Evolutionary conservation across 2,113 vertebrate genomes (phyloP).

Genomic region (Mobula hypostoma): DNA sequence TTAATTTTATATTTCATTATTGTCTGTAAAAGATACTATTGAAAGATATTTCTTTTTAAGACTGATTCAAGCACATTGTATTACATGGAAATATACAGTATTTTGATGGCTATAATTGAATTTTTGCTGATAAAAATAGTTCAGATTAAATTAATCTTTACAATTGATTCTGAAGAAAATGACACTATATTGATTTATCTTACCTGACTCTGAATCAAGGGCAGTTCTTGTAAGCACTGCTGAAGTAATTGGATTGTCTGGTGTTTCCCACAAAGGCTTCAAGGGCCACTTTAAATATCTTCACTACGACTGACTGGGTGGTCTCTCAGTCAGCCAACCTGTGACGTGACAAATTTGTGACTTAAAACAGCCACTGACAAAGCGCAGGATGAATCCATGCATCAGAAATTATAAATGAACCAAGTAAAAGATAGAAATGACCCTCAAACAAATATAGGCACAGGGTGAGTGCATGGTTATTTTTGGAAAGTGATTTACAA

Average conservation of each 20-base stretch:
- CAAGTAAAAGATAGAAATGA: not conserved
- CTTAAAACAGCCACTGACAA: constrained; percentile 30
- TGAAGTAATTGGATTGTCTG: not conserved
- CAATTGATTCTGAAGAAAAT: not conserved
- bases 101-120: not conserved
- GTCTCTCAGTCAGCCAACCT: not conserved
- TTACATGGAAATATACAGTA: not conserved
- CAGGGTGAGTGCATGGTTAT: not conserved
- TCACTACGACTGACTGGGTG: not conserved
- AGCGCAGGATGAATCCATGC: not conserved
- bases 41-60: not conserved
- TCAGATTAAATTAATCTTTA: not conserved
- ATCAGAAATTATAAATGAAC: not conserved
- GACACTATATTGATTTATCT: not conserved
- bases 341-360: not conserved
- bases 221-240: too few species aligned
- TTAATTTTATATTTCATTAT: not conserved
- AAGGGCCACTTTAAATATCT: not conserved
- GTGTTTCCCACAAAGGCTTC: not conserved
- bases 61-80: not conserved
- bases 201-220: not conserved
- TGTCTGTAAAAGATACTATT: not conserved
- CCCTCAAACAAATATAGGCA: not conserved
- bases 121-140: not conserved
- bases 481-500: not conserved